These are phyloP conservation scores for Selenia dentaria DNA, from an alignment of 2,888 invertebrate genomes.

Conservation along the genomic window DNA sequence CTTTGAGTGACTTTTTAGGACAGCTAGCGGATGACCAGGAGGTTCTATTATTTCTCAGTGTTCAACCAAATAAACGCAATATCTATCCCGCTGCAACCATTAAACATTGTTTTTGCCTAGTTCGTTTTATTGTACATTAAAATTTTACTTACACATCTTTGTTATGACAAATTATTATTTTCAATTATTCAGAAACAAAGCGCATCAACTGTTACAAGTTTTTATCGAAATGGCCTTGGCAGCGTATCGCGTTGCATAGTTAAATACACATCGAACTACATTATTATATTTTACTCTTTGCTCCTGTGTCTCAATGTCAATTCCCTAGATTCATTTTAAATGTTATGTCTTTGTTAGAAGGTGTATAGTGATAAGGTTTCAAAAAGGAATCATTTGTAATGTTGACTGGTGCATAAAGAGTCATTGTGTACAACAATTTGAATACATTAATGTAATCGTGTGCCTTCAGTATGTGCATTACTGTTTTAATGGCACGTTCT, in stretches of 20 bases:
- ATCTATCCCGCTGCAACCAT: no score
- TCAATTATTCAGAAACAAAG: slow-evolving; percentile 9
- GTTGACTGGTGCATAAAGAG: slow-evolving; percentile 33
- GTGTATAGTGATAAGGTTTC: slow-evolving; percentile 13
- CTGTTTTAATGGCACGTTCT: slow-evolving; percentile 30
- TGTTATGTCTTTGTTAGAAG: background rate
- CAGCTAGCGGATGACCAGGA: no score
- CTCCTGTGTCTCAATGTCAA: slow-evolving; percentile 4
- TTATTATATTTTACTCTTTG: background rate
- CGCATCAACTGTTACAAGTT: slow-evolving; percentile 22
- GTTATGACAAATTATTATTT: background rate
- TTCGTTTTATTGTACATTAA: no score
- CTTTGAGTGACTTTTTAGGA: no score
- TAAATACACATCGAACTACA: slow-evolving; percentile 8
- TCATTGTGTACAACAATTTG: slow-evolving; percentile 49
- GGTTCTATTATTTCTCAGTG: no score
- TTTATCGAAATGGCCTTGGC: slow-evolving; percentile 33
- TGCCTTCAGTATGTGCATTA: slow-evolving; percentile 22
- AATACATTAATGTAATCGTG: slow-evolving; percentile 39
- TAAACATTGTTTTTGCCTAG: no score
- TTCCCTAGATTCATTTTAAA: background rate
- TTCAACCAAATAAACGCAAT: no score
- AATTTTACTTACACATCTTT: no score
- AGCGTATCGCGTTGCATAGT: slow-evolving; percentile 22
- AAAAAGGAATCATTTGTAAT: background rate